Evolutionary conservation across 2,888 invertebrate genomes (phyloP), one percentile per base, ranked within the genome.

Genomic region (Nomada goodeniana): DNA sequence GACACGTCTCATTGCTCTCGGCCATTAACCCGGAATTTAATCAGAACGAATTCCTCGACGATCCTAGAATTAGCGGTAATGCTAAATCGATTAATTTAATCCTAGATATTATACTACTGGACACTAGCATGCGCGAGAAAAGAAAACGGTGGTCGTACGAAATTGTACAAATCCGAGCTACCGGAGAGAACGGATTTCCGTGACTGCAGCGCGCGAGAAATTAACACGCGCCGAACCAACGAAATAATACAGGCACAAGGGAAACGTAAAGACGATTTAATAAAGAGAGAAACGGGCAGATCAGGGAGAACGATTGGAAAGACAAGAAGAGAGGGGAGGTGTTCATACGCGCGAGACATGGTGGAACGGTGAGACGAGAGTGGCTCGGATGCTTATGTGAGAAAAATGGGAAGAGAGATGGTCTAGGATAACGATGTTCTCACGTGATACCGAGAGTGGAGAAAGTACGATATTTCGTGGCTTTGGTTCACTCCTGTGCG

Each of bases 71-170:
- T 23, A 20, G 72, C 57, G 60, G 69, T 68, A 52, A 59, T 60
- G 29, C 70, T 70, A 70, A 23, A 7, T 60, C 26, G 63, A 69
- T 72, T 72, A 71, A 20, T 79, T 82, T 81, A 86, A 86, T 80
- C 47, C 76, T 88, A 88, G 26, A 72, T 60, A 60, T 36, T 42
- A 26, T 42, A 76, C 82, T 83, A 85, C 64, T 80, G 73, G 74
- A 79, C 76, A 76, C 83, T 82, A 83, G 79, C 83, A 87, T 86
- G 83, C 86, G 84, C 76, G 78, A 71, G 63, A 81, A 76, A 87
- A 76, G 77, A 82, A 50, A 67, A 26, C 11, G 15, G 36, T 71
- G 36, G 70, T 52, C 50, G 70, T 26, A 11, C 10, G 15, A 36
- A 11, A 57, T 57, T 2, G 23, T 23, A 57, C 20, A 57, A 53